Evolutionary conservation across 2,888 invertebrate species (phyloP).

Genomic region (Drosophila austrosaltans): DNA sequence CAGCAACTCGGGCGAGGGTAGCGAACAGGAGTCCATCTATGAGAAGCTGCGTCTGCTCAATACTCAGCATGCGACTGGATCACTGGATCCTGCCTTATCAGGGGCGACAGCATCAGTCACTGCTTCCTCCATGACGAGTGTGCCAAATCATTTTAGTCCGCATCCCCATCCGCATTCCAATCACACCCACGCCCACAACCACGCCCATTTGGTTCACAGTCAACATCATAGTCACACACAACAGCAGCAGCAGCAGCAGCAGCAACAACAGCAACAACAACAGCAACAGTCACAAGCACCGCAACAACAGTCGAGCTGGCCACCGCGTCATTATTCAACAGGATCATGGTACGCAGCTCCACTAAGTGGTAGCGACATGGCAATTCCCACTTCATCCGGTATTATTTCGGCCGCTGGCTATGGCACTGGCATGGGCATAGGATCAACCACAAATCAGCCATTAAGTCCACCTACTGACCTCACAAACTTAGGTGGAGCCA

Average conservation of each 20-base stretch:
- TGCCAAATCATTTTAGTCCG: slow-evolving; percentile 53
- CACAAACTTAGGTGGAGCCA: slow-evolving; percentile 35
- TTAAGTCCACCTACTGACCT: slow-evolving; percentile 59
- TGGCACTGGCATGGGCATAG: slow-evolving; percentile 8
- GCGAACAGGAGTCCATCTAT: slow-evolving; percentile 75
- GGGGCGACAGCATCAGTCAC: slow-evolving; percentile 37
- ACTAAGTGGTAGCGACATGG: slow-evolving; percentile 62
- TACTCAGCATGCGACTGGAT: slow-evolving; percentile 55
- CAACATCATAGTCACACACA: slow-evolving; percentile 15
- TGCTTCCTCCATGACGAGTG: slow-evolving; percentile 46
- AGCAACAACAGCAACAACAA: slow-evolving; percentile 34
- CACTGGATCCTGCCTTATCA: slow-evolving; percentile 40
- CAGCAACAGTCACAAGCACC: slow-evolving; percentile 20
- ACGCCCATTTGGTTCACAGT: slow-evolving; percentile 32
- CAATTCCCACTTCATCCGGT: slow-evolving; percentile 24
- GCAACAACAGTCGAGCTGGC: slow-evolving; percentile 74
- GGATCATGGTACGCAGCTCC: slow-evolving; percentile 82
- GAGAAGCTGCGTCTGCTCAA: slow-evolving; percentile 81
- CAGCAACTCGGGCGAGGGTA: slow-evolving; percentile 69
- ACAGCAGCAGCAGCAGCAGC: slow-evolving; percentile 22
- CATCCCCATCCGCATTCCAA: slow-evolving; percentile 39
- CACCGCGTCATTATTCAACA: slow-evolving; percentile 77
- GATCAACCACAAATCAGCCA: slow-evolving; percentile 32
- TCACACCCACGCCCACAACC: slow-evolving; percentile 34
- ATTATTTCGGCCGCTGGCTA: slow-evolving; percentile 20